Conservation (phyloP, 2,888 invertebrate species). For the Rhagonycha fulva region DNA sequence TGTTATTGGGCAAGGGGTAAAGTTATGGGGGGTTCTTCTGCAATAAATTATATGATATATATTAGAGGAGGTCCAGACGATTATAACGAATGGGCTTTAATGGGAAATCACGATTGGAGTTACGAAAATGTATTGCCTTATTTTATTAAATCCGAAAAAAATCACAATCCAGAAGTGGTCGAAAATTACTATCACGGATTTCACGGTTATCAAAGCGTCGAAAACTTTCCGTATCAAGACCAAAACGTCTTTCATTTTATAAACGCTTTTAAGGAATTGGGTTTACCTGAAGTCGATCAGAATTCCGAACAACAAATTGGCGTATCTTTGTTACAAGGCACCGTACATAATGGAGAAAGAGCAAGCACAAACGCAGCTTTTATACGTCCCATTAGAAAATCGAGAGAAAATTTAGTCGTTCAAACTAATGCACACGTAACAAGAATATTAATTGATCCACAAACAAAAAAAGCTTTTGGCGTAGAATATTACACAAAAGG, state of each 20-base stretch:
- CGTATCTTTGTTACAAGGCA: constrained; percentile 66
- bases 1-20: constrained; percentile 68
- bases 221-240: constrained; percentile 67
- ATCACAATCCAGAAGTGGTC: constrained; percentile 60
- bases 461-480: constrained; percentile 58
- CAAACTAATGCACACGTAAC: constrained; percentile 60
- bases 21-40: constrained; percentile 70
- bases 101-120: constrained; percentile 68
- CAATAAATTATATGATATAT: constrained; percentile 71
- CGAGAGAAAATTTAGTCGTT: constrained; percentile 58
- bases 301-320: constrained; percentile 64
- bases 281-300: constrained; percentile 63
- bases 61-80: constrained; percentile 63
- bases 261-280: constrained; percentile 65
- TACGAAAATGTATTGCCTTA: constrained; percentile 70
- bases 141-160: constrained; percentile 70
- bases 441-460: constrained; percentile 62
- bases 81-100: constrained; percentile 67
- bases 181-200: constrained; percentile 63
- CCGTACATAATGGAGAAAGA: constrained; percentile 63
- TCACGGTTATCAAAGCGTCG: constrained; percentile 68
- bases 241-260: constrained; percentile 61
- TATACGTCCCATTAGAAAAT: constrained; percentile 66
- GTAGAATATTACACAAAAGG: constrained; percentile 60
- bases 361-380: constrained; percentile 68